phyloP scores from a whole-genome alignment of 2,797 vertebrate species.

The Allobates femoralis region DNA sequence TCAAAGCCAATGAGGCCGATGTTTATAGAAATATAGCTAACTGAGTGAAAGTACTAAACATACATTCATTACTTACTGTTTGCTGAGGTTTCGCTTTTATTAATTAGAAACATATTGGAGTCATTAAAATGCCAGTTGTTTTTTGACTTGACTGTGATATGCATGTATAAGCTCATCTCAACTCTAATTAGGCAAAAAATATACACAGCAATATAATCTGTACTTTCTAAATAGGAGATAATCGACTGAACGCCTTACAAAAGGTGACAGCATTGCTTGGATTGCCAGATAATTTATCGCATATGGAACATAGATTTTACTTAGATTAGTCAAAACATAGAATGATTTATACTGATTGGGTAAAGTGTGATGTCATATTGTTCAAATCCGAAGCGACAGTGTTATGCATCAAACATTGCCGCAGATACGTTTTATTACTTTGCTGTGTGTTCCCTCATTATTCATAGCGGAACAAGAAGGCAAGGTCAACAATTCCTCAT shows the following conservation, averaged over 20 bases:
- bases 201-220: background rate
- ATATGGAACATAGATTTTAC: slow-evolving; percentile 41
- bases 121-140: background rate
- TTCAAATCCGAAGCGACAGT: slow-evolving; percentile 33
- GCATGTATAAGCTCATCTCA: slow-evolving; percentile 59
- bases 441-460: slow-evolving; percentile 46
- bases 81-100: slow-evolving; percentile 59
- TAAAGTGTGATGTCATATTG: slow-evolving; percentile 42
- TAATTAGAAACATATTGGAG: background rate
- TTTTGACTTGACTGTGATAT: slow-evolving; percentile 38
- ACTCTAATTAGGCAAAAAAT: slow-evolving; percentile 58
- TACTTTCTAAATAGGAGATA: slow-evolving; percentile 23
- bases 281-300: slow-evolving; percentile 26
- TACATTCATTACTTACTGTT: slow-evolving; percentile 58
- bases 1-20: background rate
- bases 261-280: slow-evolving; percentile 19
- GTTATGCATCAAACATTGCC: slow-evolving; percentile 40
- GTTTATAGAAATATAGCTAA: slow-evolving; percentile 11
- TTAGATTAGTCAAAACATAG: slow-evolving; percentile 50
- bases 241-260: background rate
- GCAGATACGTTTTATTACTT: slow-evolving; percentile 20
- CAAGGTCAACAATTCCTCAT: slow-evolving; percentile 58
- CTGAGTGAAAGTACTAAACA: slow-evolving; percentile 18
- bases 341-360: slow-evolving; percentile 35
- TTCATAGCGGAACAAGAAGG: slow-evolving; percentile 29